A percentile compares a stretch with the other conserved stretches of the same genome.
phyloP scores from a whole-genome alignment of 2,888 invertebrate genomes.

The Willowsia nigromaculata region DNA sequence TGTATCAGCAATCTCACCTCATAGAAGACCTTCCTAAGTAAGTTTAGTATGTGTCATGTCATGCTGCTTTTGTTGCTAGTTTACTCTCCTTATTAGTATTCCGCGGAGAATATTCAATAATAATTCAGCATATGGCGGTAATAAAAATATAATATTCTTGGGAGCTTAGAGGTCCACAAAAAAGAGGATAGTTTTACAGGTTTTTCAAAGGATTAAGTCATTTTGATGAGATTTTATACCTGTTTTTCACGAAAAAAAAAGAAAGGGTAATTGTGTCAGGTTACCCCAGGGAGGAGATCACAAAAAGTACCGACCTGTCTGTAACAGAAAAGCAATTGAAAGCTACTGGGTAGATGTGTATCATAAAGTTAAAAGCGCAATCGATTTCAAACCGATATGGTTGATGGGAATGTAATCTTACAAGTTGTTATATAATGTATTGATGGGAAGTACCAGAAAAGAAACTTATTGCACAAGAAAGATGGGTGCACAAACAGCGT shows the following conservation, averaged over 20 bases:
- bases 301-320: not conserved
- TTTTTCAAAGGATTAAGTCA: conserved; percentile 27
- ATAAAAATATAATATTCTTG: not conserved
- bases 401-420: not conserved
- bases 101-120: not conserved
- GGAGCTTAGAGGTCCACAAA: not conserved
- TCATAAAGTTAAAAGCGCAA: not conserved
- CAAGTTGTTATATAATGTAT: conserved; percentile 45
- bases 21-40: not conserved
- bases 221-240: not conserved
- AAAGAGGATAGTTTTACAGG: conserved; percentile 9
- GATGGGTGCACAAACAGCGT: no score
- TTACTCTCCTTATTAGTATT: not conserved
- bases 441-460: not conserved
- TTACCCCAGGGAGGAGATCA: not conserved
- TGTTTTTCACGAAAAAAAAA: not conserved
- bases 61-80: conserved; percentile 11
- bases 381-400: not conserved
- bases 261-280: conserved; percentile 33
- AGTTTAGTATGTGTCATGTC: conserved; percentile 9
- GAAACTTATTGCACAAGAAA: not conserved
- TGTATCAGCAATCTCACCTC: not conserved
- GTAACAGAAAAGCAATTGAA: not conserved
- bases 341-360: not conserved
- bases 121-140: conserved; percentile 4